Percentiles rank a stretch among this genome's conserved stretches.
Conservation (phyloP, 2,113 vertebrate genomes). For the Ptilorrhoa leucosticta region DNA sequence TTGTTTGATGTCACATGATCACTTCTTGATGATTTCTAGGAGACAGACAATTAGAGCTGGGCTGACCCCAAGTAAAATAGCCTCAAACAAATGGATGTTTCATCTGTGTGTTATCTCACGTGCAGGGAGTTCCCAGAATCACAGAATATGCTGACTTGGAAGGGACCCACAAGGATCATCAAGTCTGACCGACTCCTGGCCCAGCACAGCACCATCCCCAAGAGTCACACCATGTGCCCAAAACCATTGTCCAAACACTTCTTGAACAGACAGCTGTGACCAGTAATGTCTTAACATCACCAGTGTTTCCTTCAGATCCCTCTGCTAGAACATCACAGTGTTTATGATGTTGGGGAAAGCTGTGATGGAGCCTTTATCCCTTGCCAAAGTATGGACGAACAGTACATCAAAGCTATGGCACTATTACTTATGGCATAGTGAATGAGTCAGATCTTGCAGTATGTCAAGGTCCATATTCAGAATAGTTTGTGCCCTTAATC, state of each 20-base stretch:
- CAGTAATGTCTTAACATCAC: background rate
- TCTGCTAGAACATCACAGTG: background rate
- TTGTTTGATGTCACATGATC: background rate
- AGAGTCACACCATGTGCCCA: background rate
- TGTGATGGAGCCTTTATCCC: background rate
- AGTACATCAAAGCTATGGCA: background rate
- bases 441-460: background rate
- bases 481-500: background rate
- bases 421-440: accelerated
- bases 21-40: background rate
- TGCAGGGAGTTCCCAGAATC: background rate
- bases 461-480: background rate
- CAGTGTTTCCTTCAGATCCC: background rate
- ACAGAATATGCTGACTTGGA: background rate
- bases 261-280: background rate
- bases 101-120: background rate
- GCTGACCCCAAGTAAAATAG: background rate
- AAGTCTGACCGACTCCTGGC: background rate
- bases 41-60: background rate
- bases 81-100: background rate
- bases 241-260: background rate
- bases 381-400: background rate
- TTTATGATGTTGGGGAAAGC: background rate
- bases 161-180: background rate
- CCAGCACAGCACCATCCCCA: background rate